These are phyloP conservation scores for Bombus polaris DNA, from an alignment of 1,140 invertebrate genomes.

Conservation along the genomic window DNA sequence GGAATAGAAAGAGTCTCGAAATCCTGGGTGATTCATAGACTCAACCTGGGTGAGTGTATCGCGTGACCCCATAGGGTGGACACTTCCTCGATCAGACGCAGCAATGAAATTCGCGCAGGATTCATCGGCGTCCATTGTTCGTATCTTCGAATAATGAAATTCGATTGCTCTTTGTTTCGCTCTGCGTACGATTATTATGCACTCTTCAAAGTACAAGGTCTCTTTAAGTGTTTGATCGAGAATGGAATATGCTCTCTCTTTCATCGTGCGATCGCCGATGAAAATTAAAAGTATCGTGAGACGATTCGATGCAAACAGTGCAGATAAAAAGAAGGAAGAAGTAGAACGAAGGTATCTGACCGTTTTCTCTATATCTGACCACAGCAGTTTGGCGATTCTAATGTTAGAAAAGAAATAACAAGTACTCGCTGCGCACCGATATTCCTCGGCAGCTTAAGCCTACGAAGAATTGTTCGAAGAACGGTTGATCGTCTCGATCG, in stretches of 20 bases:
- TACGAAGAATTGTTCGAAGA: too few species aligned
- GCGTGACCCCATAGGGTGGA: background rate
- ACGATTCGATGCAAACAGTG: background rate
- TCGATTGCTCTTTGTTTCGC: slow-evolving; percentile 2
- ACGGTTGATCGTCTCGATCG: background rate
- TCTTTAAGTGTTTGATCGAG: background rate
- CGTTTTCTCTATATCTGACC: too few species aligned
- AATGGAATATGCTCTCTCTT: background rate
- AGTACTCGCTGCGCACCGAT: too few species aligned
- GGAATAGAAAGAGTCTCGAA: slow-evolving; percentile 44
- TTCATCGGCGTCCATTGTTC: slow-evolving; percentile 25
- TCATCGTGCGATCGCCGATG: background rate
- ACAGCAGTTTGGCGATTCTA: too few species aligned
- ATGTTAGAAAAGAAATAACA: too few species aligned
- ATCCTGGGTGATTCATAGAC: slow-evolving; percentile 54
- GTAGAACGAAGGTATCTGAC: too few species aligned
- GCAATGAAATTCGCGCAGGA: background rate
- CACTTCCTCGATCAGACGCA: slow-evolving; percentile 30
- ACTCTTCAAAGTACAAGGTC: background rate
- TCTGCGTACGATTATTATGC: background rate
- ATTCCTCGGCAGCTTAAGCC: too few species aligned
- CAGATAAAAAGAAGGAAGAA: too few species aligned
- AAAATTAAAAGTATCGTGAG: background rate
- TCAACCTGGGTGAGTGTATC: background rate
- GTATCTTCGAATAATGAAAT: background rate